Evolutionary conservation across 2,797 vertebrate species (phyloP).

Genomic region (Lithobates pipiens): DNA sequence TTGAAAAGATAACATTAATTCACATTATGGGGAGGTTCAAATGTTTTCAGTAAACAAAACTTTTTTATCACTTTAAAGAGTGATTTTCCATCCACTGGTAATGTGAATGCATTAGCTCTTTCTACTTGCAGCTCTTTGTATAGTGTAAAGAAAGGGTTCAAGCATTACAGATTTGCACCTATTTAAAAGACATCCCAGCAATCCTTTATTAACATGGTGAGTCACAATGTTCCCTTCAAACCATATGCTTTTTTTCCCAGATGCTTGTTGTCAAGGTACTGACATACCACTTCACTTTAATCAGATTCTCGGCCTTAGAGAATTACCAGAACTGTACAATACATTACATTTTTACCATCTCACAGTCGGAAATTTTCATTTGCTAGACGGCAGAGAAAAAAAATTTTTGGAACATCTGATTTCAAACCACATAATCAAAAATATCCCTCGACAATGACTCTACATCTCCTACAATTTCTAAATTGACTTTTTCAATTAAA

Average conservation of each 20-base stretch:
- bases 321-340: conserved; percentile 25
- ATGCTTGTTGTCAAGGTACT: conserved; percentile 49
- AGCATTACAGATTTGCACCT: not conserved
- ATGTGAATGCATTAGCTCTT: not conserved
- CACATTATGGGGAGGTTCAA: not conserved
- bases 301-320: conserved; percentile 48
- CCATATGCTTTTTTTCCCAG: conserved; percentile 21
- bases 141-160: not conserved
- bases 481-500: not conserved
- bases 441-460: too few relatives aligned
- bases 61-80: not conserved
- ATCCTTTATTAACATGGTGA: conserved; percentile 21
- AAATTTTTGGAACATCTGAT: not conserved
- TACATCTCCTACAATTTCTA: not conserved
- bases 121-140: not conserved
- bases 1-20: too few relatives aligned
- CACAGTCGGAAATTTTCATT: conserved; percentile 7
- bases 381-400: not conserved
- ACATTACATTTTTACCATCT: conserved; percentile 7
- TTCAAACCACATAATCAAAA: not conserved
- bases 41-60: too few relatives aligned
- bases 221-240: conserved; percentile 36
- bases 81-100: not conserved
- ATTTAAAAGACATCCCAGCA: conserved; percentile 31
- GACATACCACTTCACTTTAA: conserved; percentile 45